These are phyloP conservation scores for Dicroscelio sp. DNA, from an alignment of 2,888 invertebrate species.

Conservation along the genomic window DNA sequence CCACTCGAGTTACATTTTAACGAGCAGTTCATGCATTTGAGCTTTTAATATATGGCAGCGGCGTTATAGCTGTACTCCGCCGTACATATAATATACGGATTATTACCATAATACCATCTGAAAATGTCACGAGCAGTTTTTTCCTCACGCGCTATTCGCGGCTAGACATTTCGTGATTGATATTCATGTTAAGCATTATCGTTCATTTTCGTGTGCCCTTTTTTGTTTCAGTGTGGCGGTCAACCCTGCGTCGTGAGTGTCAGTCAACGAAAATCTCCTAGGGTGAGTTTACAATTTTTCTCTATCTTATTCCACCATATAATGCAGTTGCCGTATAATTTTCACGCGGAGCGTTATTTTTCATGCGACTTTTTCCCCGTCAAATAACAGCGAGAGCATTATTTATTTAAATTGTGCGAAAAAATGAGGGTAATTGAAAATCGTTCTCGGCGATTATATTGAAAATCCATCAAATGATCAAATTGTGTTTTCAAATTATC, in stretches of 20 bases:
- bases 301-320: slow-evolving; percentile 34
- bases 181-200: slow-evolving; percentile 63
- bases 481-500: slow-evolving; percentile 20
- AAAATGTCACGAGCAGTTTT: slow-evolving; percentile 51
- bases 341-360: slow-evolving; percentile 30
- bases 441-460: neutral
- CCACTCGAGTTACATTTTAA: slow-evolving; percentile 74
- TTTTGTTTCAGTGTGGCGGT: slow-evolving; percentile 90
- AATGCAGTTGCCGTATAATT: slow-evolving; percentile 53
- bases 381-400: neutral
- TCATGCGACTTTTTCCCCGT: neutral
- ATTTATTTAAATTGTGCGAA: neutral
- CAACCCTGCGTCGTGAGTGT: slow-evolving; percentile 89
- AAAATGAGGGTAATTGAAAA: neutral
- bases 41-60: slow-evolving; percentile 69
- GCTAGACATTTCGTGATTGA: slow-evolving; percentile 64
- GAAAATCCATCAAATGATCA: too few species aligned
- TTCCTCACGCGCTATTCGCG: slow-evolving; percentile 2
- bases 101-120: slow-evolving; percentile 70
- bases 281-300: slow-evolving; percentile 88
- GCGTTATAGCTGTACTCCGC: slow-evolving; percentile 41
- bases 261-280: slow-evolving; percentile 89
- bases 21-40: slow-evolving; percentile 74
- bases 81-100: slow-evolving; percentile 62
- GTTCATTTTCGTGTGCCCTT: slow-evolving; percentile 27